A percentile compares a stretch with the other conserved stretches of the same genome.
Evolutionary conservation across 1,140 invertebrate genomes (phyloP).

Genomic region (Drosophila rhopaloa): DNA sequence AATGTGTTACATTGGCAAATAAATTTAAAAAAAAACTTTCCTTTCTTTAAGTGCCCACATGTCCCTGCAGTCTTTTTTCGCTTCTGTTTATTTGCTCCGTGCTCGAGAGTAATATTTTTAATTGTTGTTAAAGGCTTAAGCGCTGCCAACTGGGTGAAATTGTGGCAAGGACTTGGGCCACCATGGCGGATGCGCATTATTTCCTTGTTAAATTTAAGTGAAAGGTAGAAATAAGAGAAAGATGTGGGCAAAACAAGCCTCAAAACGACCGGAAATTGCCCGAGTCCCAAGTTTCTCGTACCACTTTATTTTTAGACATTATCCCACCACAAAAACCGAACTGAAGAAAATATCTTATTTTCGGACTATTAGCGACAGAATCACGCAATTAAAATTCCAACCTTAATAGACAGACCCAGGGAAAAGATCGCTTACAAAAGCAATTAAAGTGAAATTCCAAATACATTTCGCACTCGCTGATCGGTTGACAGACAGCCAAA

Average conservation of each 20-base stretch:
- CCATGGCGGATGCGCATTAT: slow-evolving; percentile 37
- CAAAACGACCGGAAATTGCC: slow-evolving; percentile 33
- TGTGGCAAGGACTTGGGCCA: slow-evolving; percentile 38
- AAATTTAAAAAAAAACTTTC: background rate
- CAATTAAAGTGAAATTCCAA: slow-evolving; percentile 51
- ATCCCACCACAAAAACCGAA: slow-evolving; percentile 17
- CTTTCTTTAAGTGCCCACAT: slow-evolving; percentile 21
- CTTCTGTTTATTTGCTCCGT: slow-evolving; percentile 17
- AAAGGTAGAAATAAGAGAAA: slow-evolving; percentile 1
- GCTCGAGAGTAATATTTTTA: slow-evolving; percentile 71
- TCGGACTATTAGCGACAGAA: slow-evolving; percentile 23
- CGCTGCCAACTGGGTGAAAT: slow-evolving; percentile 38
- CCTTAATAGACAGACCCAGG: slow-evolving; percentile 37
- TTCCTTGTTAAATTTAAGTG: slow-evolving; percentile 44
- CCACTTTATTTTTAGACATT: slow-evolving; percentile 36
- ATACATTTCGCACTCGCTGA: slow-evolving; percentile 23
- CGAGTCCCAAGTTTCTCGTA: slow-evolving; percentile 30
- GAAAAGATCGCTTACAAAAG: slow-evolving; percentile 51
- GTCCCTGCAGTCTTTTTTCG: slow-evolving; percentile 20
- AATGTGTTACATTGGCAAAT: background rate
- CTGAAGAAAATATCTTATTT: slow-evolving; percentile 30
- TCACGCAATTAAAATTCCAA: slow-evolving; percentile 56
- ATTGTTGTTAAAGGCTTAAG: slow-evolving; percentile 81
- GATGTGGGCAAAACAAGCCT: slow-evolving; percentile 6
- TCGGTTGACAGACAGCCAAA: slow-evolving; percentile 63